Evolutionary conservation across 53 echinoderm and acorn worm species (phyloP), one percentile per base, ranked within the genome.

Genomic region (Holothuria scabra): DNA sequence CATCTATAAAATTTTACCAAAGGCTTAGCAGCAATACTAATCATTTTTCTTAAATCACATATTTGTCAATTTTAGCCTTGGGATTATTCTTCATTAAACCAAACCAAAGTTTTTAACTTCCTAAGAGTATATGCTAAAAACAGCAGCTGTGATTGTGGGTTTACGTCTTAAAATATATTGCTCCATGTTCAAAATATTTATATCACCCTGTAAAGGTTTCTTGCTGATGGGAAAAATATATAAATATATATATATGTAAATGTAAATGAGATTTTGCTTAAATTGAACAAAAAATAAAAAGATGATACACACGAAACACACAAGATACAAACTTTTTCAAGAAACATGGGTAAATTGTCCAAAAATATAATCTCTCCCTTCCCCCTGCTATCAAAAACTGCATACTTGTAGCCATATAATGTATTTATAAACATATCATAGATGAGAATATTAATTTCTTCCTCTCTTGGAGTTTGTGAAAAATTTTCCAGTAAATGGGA

Each of bases 151-250:
- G 64, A 30, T 28, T 28, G 26, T 64, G 28, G 26, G 2, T 64
- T 26, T 64, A 64, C 0, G 23, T 30, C 64, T 30, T 28, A 76
- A 76, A 76, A 76, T 76, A 76, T 76, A 76, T 76, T 76, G 76
- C 76, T 76, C 11, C 22, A 56, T 76, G 76, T 56, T 76, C 76
- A 76, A 56, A 74, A 76, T 52, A 76, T 76, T 48, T 76, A 76
- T 48, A 76, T 56, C 76, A 76, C 76, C 76, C 76, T 76, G 76
- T 76, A 10, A 56, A 49, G 29, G 56, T 33, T 69, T 69, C 35
- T 69, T 69, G 69, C 32, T 34, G 37, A 18, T 4, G 34, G 38
- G 32, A 69, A 69, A 30, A 69, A 68, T 8, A 69, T 10, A 69
- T 37, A 69, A n/a, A 69, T 1, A 52, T 16, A 52, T 52, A 52